phyloP scores from a whole-genome alignment of 2,797 vertebrate species.

The Pangasius mekongensis region DNA sequence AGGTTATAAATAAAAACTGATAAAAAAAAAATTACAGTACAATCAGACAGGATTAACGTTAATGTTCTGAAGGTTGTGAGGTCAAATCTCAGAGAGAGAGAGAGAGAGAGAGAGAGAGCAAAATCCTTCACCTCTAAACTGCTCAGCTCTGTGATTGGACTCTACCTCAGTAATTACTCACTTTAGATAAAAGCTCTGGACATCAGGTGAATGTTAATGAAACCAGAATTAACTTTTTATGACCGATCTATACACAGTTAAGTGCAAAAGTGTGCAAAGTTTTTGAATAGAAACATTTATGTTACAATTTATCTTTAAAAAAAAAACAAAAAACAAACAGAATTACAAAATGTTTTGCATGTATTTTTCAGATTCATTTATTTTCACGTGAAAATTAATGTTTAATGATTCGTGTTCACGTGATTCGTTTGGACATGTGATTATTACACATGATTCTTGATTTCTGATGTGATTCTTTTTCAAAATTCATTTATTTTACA shows the following conservation, averaged over 20 bases:
- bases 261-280: background rate
- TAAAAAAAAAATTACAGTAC: background rate
- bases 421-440: background rate
- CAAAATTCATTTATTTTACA: background rate
- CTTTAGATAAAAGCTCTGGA: background rate
- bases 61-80: background rate
- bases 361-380: background rate
- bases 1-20: background rate
- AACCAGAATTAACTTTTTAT: background rate
- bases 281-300: background rate
- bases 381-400: too few species aligned
- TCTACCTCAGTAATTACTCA: background rate
- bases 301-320: background rate
- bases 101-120: background rate
- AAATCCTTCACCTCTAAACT: too few species aligned
- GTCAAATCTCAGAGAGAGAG: background rate
- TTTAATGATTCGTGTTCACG: background rate
- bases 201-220: background rate
- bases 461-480: background rate
- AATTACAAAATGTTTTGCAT: background rate
- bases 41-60: background rate
- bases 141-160: background rate
- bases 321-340: background rate
- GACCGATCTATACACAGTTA: background rate
- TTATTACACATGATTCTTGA: background rate